Evolutionary conservation across 2,888 invertebrate species (phyloP).

Genomic region (Perizoma affinitatum): DNA sequence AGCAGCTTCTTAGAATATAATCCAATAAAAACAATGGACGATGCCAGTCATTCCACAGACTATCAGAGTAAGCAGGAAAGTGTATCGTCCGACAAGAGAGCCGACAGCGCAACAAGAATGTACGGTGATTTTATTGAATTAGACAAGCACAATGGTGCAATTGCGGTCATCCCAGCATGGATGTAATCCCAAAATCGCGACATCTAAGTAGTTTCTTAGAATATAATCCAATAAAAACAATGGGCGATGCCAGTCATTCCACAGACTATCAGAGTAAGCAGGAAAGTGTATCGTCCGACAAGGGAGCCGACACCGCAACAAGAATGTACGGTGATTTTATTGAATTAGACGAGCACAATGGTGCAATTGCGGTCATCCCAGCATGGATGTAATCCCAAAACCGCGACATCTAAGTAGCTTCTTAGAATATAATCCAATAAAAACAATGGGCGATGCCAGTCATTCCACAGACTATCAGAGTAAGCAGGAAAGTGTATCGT

Average conservation of each 20-base stretch:
- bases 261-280: too few relatives aligned
- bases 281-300: background rate
- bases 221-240: too few relatives aligned
- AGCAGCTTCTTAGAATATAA: too few relatives aligned
- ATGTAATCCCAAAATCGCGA: too few relatives aligned
- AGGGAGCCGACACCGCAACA: background rate
- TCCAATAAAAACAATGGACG: too few relatives aligned
- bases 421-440: slow-evolving; percentile 13
- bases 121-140: background rate
- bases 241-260: too few relatives aligned
- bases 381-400: background rate
- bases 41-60: too few relatives aligned
- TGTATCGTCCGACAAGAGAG: background rate
- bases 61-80: background rate
- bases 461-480: slow-evolving; percentile 64
- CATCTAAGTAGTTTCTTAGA: too few relatives aligned
- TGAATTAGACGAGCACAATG: background rate
- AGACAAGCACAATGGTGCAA: slow-evolving; percentile 42
- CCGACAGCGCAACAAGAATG: background rate
- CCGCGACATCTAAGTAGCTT: background rate
- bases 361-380: background rate
- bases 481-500: slow-evolving; percentile 60
- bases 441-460: slow-evolving; percentile 56
- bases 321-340: background rate
- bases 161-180: slow-evolving; percentile 50